Evolutionary conservation across 2,797 vertebrate species (phyloP).

Genomic region (Rhincodon typus): DNA sequence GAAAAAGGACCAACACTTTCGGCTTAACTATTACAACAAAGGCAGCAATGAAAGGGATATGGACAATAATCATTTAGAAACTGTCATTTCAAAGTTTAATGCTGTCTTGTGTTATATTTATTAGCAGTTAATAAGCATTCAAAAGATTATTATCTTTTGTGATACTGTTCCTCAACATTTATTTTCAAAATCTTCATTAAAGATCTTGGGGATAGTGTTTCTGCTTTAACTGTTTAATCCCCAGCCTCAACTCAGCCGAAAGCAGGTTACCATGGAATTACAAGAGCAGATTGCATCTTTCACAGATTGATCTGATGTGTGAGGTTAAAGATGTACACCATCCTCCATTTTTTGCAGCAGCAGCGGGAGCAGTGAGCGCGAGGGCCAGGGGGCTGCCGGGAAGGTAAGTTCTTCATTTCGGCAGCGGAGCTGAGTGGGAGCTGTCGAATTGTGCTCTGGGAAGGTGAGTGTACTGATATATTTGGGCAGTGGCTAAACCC

Average conservation of each 20-base stretch:
- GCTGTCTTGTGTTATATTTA: not conserved
- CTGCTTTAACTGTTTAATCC: not conserved
- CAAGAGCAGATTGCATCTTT: no score
- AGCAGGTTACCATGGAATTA: not conserved
- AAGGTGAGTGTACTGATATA: no score
- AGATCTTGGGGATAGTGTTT: not conserved
- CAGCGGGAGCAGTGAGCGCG: no score
- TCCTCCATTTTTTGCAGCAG: no score
- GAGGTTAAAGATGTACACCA: no score
- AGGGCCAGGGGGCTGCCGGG: no score
- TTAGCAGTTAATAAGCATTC: not conserved
- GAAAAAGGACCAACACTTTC: not conserved
- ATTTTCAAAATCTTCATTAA: not conserved
- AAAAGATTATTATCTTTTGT: not conserved
- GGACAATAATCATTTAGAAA: not conserved
- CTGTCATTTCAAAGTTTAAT: not conserved
- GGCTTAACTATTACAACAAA: not conserved
- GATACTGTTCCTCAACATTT: no score
- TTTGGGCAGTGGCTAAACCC: no score
- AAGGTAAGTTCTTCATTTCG: no score
- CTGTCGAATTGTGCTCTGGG: no score
- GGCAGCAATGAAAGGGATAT: not conserved
- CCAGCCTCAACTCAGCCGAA: not conserved
- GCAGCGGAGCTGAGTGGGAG: no score
- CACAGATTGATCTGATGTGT: no score